phyloP scores from a whole-genome alignment of 2,113 vertebrate species.

The Anarhynchus alexandrinus region DNA sequence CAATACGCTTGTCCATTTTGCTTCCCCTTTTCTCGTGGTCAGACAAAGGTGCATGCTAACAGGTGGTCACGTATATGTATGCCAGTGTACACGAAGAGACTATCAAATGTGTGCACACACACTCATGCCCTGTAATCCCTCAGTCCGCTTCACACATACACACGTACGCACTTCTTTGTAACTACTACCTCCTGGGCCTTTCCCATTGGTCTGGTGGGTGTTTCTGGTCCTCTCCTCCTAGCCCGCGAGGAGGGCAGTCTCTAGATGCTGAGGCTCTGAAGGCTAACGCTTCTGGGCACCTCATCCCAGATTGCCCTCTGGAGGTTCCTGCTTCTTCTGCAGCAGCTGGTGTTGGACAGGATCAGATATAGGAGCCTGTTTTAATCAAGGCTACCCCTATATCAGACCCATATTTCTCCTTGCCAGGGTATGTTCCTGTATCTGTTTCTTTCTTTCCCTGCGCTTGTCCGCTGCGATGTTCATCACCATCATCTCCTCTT shows the following conservation, averaged over 20 bases:
- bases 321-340: neutral
- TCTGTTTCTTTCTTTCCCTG: constrained; percentile 50
- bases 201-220: rapidly evolving
- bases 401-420: neutral
- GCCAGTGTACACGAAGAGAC: neutral
- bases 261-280: neutral
- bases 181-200: neutral
- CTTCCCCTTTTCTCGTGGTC: neutral
- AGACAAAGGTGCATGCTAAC: neutral
- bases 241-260: rapidly evolving
- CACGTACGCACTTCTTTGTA: neutral
- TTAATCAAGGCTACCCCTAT: neutral
- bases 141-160: neutral
- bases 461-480: constrained; percentile 26
- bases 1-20: neutral
- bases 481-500: constrained; percentile 49
- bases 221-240: neutral
- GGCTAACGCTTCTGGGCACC: neutral
- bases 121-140: rapidly evolving
- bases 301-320: neutral
- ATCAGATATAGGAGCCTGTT: neutral
- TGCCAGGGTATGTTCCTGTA: constrained; percentile 21
- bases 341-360: neutral
- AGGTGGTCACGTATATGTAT: neutral
- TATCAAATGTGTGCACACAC: neutral